These are phyloP conservation scores for Epizoanthus stellaris DNA, from an alignment of 92 coral and sea anemone genomes.

Conservation along the genomic window DNA sequence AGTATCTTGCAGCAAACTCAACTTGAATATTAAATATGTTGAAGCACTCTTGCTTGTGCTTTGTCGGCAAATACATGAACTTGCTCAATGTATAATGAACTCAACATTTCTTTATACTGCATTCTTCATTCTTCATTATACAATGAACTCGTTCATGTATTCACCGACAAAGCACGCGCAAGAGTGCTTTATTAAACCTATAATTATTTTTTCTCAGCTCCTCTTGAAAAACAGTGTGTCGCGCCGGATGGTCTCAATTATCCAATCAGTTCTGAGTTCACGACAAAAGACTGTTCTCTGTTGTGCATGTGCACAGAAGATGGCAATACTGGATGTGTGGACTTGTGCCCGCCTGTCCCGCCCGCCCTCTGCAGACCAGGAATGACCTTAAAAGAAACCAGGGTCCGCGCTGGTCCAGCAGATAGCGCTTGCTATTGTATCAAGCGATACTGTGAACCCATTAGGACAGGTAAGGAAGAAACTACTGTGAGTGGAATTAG, in stretches of 20 bases:
- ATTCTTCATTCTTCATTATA: too few species aligned
- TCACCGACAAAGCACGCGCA: too few species aligned
- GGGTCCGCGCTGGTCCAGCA: background rate
- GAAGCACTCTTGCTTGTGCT: too few species aligned
- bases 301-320: background rate
- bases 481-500: too few species aligned
- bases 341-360: slow-evolving; percentile 8
- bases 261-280: background rate
- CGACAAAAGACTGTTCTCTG: slow-evolving; percentile 17
- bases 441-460: slow-evolving; percentile 22
- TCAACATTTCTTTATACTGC: too few species aligned
- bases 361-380: background rate
- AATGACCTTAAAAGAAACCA: slow-evolving; percentile 1
- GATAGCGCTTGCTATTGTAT: background rate
- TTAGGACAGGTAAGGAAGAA: too few species aligned
- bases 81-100: too few species aligned
- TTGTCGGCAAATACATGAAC: too few species aligned
- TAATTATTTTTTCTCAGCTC: slow-evolving; percentile 5
- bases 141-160: too few species aligned
- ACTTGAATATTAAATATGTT: too few species aligned
- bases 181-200: too few species aligned
- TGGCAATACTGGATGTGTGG: slow-evolving; percentile 6
- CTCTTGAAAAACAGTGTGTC: slow-evolving; percentile 10
- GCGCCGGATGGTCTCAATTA: slow-evolving; percentile 20
- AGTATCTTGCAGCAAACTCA: too few species aligned